A percentile compares a stretch with the other conserved stretches of the same genome.
Conservation (phyloP, 2,113 vertebrate species). For the Tychaedon coryphoeus region DNA sequence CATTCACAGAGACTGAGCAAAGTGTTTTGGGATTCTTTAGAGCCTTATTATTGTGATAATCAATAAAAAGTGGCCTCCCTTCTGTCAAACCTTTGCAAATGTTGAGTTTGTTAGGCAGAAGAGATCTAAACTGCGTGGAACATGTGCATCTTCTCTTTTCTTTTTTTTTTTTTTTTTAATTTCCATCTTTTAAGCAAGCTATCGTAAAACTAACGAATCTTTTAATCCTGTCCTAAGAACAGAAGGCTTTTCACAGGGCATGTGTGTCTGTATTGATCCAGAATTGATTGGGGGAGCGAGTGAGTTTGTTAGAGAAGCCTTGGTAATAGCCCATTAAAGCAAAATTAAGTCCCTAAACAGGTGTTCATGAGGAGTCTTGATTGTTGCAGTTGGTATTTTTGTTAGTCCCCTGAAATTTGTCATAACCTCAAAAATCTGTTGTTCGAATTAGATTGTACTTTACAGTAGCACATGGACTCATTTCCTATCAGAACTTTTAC, state of each 20-base stretch:
- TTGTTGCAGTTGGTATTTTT: constrained; percentile 62
- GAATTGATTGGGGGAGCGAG: constrained; percentile 67
- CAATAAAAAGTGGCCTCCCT: constrained; percentile 22
- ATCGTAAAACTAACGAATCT: constrained; percentile 65
- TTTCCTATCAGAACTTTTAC: neutral
- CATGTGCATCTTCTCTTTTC: neutral
- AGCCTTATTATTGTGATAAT: neutral
- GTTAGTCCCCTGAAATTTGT: constrained; percentile 42
- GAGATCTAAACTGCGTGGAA: neutral
- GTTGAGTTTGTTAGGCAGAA: constrained; percentile 20
- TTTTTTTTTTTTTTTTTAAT: neutral
- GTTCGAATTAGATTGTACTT: neutral
- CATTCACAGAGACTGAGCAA: neutral
- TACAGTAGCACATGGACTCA: neutral
- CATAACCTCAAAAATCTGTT: constrained; percentile 19
- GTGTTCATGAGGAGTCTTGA: constrained; percentile 63
- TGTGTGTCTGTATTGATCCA: constrained; percentile 78
- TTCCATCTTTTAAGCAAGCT: constrained; percentile 61
- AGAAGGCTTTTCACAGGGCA: constrained; percentile 71
- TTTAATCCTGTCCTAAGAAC: constrained; percentile 74
- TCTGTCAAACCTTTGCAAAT: constrained; percentile 25
- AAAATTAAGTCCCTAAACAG: constrained; percentile 76
- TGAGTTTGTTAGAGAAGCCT: constrained; percentile 68
- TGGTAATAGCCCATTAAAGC: constrained; percentile 73
- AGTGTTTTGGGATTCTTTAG: neutral